Conservation (phyloP, 2,888 invertebrate genomes). For the Trissolcus japonicus region DNA sequence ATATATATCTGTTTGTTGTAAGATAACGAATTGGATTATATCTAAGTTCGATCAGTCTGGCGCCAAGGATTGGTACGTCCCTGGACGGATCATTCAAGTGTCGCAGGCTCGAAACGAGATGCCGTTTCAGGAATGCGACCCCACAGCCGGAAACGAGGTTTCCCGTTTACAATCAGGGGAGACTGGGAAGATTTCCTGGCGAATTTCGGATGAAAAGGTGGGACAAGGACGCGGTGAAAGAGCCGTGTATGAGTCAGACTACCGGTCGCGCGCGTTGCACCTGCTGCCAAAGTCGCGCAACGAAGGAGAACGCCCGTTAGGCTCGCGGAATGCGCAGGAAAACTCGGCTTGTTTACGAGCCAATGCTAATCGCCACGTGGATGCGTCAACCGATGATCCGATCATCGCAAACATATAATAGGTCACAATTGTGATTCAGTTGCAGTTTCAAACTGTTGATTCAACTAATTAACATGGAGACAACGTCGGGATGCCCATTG, state of each 20-base stretch:
- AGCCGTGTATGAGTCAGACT: slow-evolving; percentile 30
- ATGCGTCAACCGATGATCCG: slow-evolving; percentile 35
- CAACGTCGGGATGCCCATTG: slow-evolving; percentile 9
- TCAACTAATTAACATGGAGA: slow-evolving; percentile 18
- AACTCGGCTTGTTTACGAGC: slow-evolving; percentile 14
- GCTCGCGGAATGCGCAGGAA: slow-evolving; percentile 7
- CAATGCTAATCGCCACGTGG: slow-evolving; percentile 30
- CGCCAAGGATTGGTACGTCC: slow-evolving; percentile 14
- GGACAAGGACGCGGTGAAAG: slow-evolving; percentile 11
- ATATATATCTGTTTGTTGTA: neutral
- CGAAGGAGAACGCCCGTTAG: slow-evolving; percentile 14
- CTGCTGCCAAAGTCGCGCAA: slow-evolving; percentile 25
- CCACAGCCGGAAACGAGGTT: slow-evolving; percentile 7
- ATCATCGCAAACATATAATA: slow-evolving; percentile 13
- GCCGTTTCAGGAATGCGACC: neutral
- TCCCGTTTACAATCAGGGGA: neutral
- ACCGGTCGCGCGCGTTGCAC: slow-evolving; percentile 42
- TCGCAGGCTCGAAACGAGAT: slow-evolving; percentile 4
- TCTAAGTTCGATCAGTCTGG: neutral
- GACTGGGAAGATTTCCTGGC: neutral
- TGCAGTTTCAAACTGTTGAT: slow-evolving; percentile 20
- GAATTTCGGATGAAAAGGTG: slow-evolving; percentile 1
- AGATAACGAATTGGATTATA: slow-evolving; percentile 14
- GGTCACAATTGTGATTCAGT: slow-evolving; percentile 31
- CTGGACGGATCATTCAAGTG: slow-evolving; percentile 32